Evolutionary conservation across 1,140 invertebrate species (phyloP).

Genomic region (Cydia splendana): DNA sequence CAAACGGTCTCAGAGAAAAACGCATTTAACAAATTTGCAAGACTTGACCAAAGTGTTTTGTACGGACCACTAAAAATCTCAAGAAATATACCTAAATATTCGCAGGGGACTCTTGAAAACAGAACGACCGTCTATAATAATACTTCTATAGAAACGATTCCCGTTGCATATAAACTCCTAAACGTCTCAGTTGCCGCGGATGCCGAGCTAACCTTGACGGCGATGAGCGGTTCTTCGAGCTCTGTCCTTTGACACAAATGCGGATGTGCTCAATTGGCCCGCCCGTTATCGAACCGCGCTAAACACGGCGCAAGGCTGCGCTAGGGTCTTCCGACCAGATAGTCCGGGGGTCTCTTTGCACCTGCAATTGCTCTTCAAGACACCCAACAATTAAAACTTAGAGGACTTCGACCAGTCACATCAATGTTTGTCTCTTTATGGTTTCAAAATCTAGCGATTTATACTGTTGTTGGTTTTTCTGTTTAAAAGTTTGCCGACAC

Average conservation of each 20-base stretch:
- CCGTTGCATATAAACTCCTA: slow-evolving; percentile 38
- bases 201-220: slow-evolving; percentile 65
- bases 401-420: too few species aligned
- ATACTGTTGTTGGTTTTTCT: too few species aligned
- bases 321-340: slow-evolving; percentile 30
- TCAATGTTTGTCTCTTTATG: too few species aligned
- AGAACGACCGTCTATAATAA: not conserved
- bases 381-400: too few species aligned
- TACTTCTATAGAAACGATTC: slow-evolving; percentile 13
- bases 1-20: too few species aligned
- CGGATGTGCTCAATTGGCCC: slow-evolving; percentile 75
- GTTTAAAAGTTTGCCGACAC: too few species aligned
- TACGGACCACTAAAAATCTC: too few species aligned
- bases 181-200: slow-evolving; percentile 49
- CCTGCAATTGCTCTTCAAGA: not conserved
- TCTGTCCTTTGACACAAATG: slow-evolving; percentile 75
- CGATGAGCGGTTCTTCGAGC: slow-evolving; percentile 70
- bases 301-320: slow-evolving; percentile 72
- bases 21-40: too few species aligned
- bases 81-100: too few species aligned
- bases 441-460: too few species aligned
- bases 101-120: not conserved
- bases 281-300: slow-evolving; percentile 71
- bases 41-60: too few species aligned
- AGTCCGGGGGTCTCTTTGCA: not conserved